Conservation (phyloP, 2,888 invertebrate genomes). For the Cinara cedri region DNA sequence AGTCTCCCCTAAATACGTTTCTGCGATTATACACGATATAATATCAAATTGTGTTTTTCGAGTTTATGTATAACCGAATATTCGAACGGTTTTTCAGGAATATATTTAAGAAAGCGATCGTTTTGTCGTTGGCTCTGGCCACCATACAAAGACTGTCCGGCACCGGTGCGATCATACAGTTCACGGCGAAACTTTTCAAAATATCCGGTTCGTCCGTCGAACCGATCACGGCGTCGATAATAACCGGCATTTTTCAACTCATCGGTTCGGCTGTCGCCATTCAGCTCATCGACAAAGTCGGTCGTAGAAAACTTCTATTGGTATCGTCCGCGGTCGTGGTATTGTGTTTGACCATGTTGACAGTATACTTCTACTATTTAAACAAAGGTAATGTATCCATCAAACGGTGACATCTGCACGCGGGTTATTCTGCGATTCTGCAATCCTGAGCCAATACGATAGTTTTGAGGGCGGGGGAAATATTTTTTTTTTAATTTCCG, state of each 20-base stretch:
- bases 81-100: constrained; percentile 59
- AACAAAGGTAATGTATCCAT: constrained; percentile 51
- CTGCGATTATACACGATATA: too few relatives aligned
- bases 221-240: constrained; percentile 62
- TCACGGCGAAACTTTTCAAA: constrained; percentile 61
- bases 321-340: constrained; percentile 62
- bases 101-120: constrained; percentile 60
- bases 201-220: constrained; percentile 60
- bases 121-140: constrained; percentile 63
- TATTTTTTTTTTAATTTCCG: too few relatives aligned
- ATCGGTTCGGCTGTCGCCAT: constrained; percentile 60
- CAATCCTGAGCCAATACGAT: too few relatives aligned
- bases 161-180: constrained; percentile 62
- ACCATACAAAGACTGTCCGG: constrained; percentile 63
- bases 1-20: background rate
- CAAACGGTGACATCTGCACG: too few relatives aligned
- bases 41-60: background rate
- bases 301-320: constrained; percentile 64
- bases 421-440: too few relatives aligned
- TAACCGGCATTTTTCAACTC: constrained; percentile 63
- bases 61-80: too few relatives aligned
- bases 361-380: constrained; percentile 61
- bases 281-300: constrained; percentile 61
- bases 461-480: too few relatives aligned
- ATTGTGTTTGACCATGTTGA: constrained; percentile 61